Evolutionary conservation across 2,888 invertebrate genomes (phyloP).

Genomic region (Pyrrhia umbra): DNA sequence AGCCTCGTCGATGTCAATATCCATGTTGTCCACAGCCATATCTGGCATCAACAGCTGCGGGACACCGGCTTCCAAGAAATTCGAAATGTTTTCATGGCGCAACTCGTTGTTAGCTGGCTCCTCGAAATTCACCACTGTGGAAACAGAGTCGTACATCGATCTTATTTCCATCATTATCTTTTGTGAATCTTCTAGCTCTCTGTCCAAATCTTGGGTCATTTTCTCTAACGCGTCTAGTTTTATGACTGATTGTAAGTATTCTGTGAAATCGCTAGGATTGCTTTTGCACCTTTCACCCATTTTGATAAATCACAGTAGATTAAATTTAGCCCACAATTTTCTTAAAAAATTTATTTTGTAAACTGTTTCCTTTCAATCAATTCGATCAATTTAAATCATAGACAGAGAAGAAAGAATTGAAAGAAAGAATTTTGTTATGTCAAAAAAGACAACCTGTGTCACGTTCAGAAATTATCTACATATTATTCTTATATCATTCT

Average conservation of each 20-base stretch:
- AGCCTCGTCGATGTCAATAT: slow-evolving; percentile 76
- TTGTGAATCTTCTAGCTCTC: slow-evolving; percentile 81
- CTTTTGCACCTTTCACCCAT: slow-evolving; percentile 61
- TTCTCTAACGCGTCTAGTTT: slow-evolving; percentile 78
- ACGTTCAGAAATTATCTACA: slow-evolving; percentile 5
- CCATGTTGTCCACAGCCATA: slow-evolving; percentile 72
- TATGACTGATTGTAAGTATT: slow-evolving; percentile 77
- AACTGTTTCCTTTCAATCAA: not conserved
- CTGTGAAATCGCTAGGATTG: slow-evolving; percentile 69
- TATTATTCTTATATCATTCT: no score
- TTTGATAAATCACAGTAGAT: slow-evolving; percentile 17
- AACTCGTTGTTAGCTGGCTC: slow-evolving; percentile 57
- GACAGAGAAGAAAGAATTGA: not conserved
- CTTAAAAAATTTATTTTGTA: not conserved
- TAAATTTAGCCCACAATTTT: not conserved
- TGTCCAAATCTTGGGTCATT: slow-evolving; percentile 79
- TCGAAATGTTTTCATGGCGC: slow-evolving; percentile 74
- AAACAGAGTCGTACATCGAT: slow-evolving; percentile 73
- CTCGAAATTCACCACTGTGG: slow-evolving; percentile 48
- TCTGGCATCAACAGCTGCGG: slow-evolving; percentile 80
- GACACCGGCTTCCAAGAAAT: slow-evolving; percentile 73
- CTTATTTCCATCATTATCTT: slow-evolving; percentile 80
- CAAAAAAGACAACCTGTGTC: not conserved
- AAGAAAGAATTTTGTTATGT: not conserved
- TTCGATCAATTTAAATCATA: slow-evolving; percentile 11